Base-by-base conservation (phyloP, 2,797 vertebrate genomes). In the Sciurus carolinensis region DNA sequence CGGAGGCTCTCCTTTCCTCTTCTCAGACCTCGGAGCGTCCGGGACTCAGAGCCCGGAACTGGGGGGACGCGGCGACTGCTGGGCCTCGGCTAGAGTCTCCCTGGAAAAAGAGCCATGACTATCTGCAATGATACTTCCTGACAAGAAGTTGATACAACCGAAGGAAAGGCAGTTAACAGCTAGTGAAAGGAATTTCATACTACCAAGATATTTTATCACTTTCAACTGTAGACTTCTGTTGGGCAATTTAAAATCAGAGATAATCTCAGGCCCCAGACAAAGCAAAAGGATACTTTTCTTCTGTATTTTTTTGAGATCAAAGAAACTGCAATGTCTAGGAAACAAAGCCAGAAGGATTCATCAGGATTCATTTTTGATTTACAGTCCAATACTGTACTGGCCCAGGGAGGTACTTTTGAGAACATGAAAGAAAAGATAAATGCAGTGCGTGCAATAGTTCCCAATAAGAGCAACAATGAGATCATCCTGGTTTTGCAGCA, bases 341-440 rank as follows among this genome's bases (percentile, higher is more conserved):
- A 98, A 96, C 98, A 99, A 96, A 98, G 84, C 39, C 97, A 98
- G 24, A 99, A 98, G 94, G 98, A 99, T 98, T 98, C 99, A 1
- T 99, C 99, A 17, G 99, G 99, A 79, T 99, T 99, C 91, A 99
- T 99, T 98, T 99, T 99, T 98, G 99, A 99, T 98, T 99, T 99
- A 10, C 99, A 99, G 95, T 99, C 99, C 66, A 99, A 99, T 95
- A 99, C 99, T 96, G 99, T 99, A 90, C 99, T 99, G 99, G 99
- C 99, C 97, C 99, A 99, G 96, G 99, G 99, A 98, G 99, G 99
- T 97, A 98, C 99, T 28, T 99, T 99, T 90, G 99, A 99, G 97
- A 99, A 99, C 98, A 99, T 99, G 99, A 99, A 99, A 98, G 99
- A 99, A 96, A 99, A 99, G 99, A 99, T 99, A 97, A 99, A 98